Evolutionary conservation across 2,888 invertebrate species (phyloP).

Genomic region (Argyra leucocephala): DNA sequence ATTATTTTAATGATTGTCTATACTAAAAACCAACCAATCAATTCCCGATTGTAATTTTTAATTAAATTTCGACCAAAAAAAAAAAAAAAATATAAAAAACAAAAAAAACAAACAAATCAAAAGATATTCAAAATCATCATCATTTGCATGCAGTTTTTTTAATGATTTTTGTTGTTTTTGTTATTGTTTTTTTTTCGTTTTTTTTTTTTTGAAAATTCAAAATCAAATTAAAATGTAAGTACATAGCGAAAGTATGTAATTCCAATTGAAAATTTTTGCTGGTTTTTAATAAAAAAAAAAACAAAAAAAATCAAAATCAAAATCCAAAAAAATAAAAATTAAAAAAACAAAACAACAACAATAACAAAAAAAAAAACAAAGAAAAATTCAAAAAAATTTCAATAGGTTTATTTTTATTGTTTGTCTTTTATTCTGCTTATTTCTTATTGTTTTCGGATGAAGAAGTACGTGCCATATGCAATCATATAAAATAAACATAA

Average conservation of each 20-base stretch:
- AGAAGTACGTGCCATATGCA: background rate
- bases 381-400: too few relatives aligned
- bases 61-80: constrained; percentile 31
- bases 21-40: constrained; percentile 20
- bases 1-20: too few relatives aligned
- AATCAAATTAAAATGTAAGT: constrained; percentile 1
- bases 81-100: constrained; percentile 31
- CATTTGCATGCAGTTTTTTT: constrained; percentile 15
- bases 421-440: background rate
- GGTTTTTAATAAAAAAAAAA: background rate
- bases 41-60: constrained; percentile 17
- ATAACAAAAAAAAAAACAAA: too few relatives aligned
- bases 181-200: background rate
- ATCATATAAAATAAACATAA: background rate
- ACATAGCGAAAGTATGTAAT: constrained; percentile 6
- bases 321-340: too few relatives aligned
- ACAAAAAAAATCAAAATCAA: too few relatives aligned
- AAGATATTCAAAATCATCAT: constrained; percentile 12
- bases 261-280: background rate
- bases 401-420: background rate
- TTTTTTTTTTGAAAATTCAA: background rate
- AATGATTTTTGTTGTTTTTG: background rate
- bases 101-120: constrained; percentile 18
- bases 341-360: too few relatives aligned
- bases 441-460: background rate